These are phyloP conservation scores for Orestias chungarensis DNA, from an alignment of 2,797 vertebrate species.

Conservation along the genomic window DNA sequence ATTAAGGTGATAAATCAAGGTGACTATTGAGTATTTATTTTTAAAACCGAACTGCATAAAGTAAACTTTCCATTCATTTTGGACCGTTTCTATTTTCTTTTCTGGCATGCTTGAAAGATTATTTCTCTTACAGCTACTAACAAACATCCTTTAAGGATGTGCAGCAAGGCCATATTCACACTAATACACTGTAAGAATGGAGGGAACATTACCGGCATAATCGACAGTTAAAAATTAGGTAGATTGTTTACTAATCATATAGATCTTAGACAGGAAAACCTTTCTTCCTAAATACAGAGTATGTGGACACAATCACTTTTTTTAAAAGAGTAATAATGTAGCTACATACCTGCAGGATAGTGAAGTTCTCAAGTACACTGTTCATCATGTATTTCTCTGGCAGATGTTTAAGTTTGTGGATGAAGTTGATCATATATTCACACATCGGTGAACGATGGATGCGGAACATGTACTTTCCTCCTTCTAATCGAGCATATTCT, in stretches of 20 bases:
- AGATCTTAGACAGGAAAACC: not conserved
- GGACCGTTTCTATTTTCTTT: too few relatives aligned
- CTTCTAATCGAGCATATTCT: slow-evolving; percentile 90
- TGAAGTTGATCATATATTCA: slow-evolving; percentile 98
- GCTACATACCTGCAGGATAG: slow-evolving; percentile 88
- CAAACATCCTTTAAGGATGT: too few relatives aligned
- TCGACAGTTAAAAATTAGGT: not conserved
- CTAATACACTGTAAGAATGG: too few relatives aligned
- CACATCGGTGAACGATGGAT: slow-evolving; percentile 96
- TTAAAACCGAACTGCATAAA: too few relatives aligned
- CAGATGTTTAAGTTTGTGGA: slow-evolving; percentile 96
- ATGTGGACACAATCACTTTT: not conserved
- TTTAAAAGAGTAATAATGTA: not conserved
- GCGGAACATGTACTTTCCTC: slow-evolving; percentile 90
- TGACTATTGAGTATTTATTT: too few relatives aligned
- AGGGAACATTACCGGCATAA: too few relatives aligned
- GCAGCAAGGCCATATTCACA: too few relatives aligned
- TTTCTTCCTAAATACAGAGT: not conserved
- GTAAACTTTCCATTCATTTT: too few relatives aligned
- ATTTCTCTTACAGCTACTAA: too few relatives aligned
- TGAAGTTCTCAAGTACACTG: slow-evolving; percentile 98
- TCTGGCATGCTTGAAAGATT: too few relatives aligned
- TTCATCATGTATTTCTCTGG: slow-evolving; percentile 99
- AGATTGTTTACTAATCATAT: not conserved
- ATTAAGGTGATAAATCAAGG: too few relatives aligned